Evolutionary conservation across 37 sponge, comb jelly and placozoan species (phyloP), one percentile per base, ranked within the genome.

Genomic region (Cliona cf. orientalis): DNA sequence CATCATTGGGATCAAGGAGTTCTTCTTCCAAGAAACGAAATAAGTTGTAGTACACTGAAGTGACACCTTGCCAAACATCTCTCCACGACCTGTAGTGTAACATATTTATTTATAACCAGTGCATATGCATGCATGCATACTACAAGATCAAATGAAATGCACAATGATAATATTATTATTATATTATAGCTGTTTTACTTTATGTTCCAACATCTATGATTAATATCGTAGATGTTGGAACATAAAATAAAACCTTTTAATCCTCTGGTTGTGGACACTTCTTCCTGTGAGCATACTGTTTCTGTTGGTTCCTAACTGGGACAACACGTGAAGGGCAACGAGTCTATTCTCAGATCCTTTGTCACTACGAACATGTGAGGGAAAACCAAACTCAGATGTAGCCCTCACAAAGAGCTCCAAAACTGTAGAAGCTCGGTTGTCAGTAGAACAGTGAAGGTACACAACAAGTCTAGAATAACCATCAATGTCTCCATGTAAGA

Each of bases 211-310:
- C n/a, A n/a, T n/a, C n/a, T n/a, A n/a, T n/a, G n/a, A n/a, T n/a
- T n/a, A n/a, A n/a, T n/a, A n/a, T n/a, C n/a, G n/a, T n/a, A n/a
- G n/a, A n/a, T n/a, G n/a, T n/a, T n/a, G n/a, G n/a, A n/a, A n/a
- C n/a, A n/a, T n/a, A n/a, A n/a, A n/a, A n/a, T n/a, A 89, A n/a
- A 90, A 40, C 11, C 86, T 42, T 59, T 86, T 82, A n/a, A 91
- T 81, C 60, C 78, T 34, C 32, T 91, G 91, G 53, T 90, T 90
- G 75, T 91, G 92, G 23, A 91, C 78, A 77, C 80, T 87, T 56
- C 66, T 35, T 31, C 92, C 84, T 22, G 46, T 40, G 3, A 91
- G 86, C n/a, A 82, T 46, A 74, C 84, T 87, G 19, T 70, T 71
- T 72, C 92, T 61, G 29, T 46, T 78, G 23, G 75, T 19, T 53